Base-by-base conservation (phyloP, 2,113 vertebrate genomes). In the Gymnogyps californianus region DNA sequence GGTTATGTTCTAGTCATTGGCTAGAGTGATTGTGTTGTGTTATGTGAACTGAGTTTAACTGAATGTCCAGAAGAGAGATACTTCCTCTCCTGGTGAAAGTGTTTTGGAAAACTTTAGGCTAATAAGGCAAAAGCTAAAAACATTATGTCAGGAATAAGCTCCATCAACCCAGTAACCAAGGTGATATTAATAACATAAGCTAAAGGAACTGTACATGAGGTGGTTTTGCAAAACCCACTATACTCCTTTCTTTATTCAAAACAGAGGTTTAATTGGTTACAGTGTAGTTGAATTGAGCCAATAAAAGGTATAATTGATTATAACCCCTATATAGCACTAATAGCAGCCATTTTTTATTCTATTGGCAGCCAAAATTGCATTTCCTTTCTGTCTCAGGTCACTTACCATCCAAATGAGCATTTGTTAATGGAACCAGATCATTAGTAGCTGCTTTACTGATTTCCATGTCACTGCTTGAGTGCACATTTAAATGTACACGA, bases 271-370 rank as follows among this genome's bases (percentile, higher is more conserved):
- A 98, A 97, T 97, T 96, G 75, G 89, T 92, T 96, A 80, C 83
- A 76, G 22, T 93, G 83, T 91, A 84, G 71, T 84, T 97, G 93
- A 97, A 96, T 96, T 95, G 98, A 97, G 76, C 78, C 97, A 97
- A 98, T 98, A 97, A 97, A 98, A 98, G 83, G 28, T 97, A 89
- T 92, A 98, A 98, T 96, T 97, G 97, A 98, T 98, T 97, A 97
- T 96, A 97, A 96, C 78, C 77, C 74, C 51, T 77, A 66, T 84
- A 86, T 74, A 75, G 81, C 52, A 55, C 31, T 97, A 98, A 98
- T 97, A 96, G 95, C 47, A 92, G 87, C 64, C 76, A 96, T 97
- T 97, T 97, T 98, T 98, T 97, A 96, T 91, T 87, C 40, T 96
- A 98, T 97, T 97, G 98, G 91, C 97, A 98, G 67, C 38, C 80